Conservation (phyloP, 1,140 invertebrate species). For the Spodoptera litura region DNA sequence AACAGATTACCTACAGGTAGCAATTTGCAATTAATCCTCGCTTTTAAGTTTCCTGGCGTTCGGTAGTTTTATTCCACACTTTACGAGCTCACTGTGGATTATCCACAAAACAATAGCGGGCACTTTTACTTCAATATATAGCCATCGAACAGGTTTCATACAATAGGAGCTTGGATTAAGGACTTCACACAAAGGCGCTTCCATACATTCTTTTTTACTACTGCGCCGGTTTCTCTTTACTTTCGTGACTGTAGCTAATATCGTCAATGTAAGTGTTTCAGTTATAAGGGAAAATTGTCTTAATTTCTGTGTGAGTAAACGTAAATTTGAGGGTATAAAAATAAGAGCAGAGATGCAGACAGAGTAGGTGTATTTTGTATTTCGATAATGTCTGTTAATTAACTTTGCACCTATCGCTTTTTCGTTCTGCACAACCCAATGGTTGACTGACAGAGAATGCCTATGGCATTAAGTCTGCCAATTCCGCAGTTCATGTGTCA, state of each 20-base stretch:
- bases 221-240: neutral
- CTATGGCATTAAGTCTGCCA: too few relatives aligned
- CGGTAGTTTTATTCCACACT: neutral
- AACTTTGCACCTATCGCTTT: too few relatives aligned
- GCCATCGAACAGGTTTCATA: slow-evolving; percentile 23
- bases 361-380: too few relatives aligned
- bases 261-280: neutral
- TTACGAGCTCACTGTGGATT: slow-evolving; percentile 1
- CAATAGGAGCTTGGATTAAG: slow-evolving; percentile 23
- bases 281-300: too few relatives aligned
- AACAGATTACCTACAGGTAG: neutral
- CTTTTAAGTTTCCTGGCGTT: slow-evolving; percentile 5
- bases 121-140: slow-evolving; percentile 27
- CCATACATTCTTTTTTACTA: neutral
- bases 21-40: slow-evolving; percentile 21
- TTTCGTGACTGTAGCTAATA: neutral
- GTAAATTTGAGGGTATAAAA: too few relatives aligned
- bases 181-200: neutral
- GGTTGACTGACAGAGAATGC: too few relatives aligned
- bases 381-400: too few relatives aligned
- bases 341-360: too few relatives aligned
- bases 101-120: slow-evolving; percentile 31
- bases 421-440: too few relatives aligned
- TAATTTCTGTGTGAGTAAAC: too few relatives aligned
- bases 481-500: too few relatives aligned